phyloP scores from a whole-genome alignment of 2,113 vertebrate genomes.

The Mus musculus region GRCm39 chr2:40714501-40715000 shows the following conservation, averaged over 20 bases:
- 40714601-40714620: neutral
- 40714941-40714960: neutral
- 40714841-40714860: neutral
- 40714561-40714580: constrained; percentile 4
- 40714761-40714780: neutral
- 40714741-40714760: neutral
- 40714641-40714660: neutral
- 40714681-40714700: neutral
- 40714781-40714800: neutral
- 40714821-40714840: neutral
- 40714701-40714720: neutral
- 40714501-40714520: constrained; percentile 23
- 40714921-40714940: neutral
- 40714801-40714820: neutral
- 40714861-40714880: neutral
- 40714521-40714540: neutral
- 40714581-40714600: neutral
- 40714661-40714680: neutral
- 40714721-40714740: neutral
- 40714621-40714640: neutral
- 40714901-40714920: neutral
- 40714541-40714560: neutral
- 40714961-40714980: neutral
- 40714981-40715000: neutral
- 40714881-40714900: neutral